Percentiles rank a stretch among this genome's conserved stretches.
Conservation (phyloP, 2,113 vertebrate species). For the Coracopsis vasa region DNA sequence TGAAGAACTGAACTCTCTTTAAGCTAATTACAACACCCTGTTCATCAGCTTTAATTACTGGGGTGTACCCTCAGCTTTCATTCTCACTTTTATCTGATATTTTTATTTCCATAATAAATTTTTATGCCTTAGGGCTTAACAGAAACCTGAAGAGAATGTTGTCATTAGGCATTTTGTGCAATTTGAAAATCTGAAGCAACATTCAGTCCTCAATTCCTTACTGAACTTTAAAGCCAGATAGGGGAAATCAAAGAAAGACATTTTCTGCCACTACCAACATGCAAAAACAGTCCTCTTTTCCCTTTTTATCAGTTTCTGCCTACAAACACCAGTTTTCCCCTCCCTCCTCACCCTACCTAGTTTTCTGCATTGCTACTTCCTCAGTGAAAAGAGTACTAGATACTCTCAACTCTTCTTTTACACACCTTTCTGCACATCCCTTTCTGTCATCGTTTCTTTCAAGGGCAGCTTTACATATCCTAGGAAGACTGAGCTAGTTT, state of each 20-base stretch:
- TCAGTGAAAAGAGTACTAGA: not conserved
- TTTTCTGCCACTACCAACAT: not conserved
- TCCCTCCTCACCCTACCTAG: not conserved
- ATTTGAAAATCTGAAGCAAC: not conserved
- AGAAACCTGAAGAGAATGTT: not conserved
- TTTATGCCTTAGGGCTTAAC: not conserved
- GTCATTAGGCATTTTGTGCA: not conserved
- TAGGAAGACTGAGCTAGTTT: not conserved
- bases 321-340: not conserved
- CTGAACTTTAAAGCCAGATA: not conserved
- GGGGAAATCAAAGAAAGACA: fast-evolving
- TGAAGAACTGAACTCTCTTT: not conserved
- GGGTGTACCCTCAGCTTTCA: not conserved
- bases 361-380: not conserved
- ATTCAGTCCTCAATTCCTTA: not conserved
- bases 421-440: not conserved
- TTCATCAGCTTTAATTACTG: not conserved
- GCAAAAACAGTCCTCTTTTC: not conserved
- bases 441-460: not conserved
- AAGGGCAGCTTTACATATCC: not conserved
- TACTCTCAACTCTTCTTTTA: not conserved
- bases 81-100: not conserved
- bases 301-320: not conserved
- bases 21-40: not conserved
- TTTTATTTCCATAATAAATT: not conserved